Percentiles rank a stretch among this genome's conserved stretches.
phyloP scores from a whole-genome alignment of 2,888 invertebrate genomes.

The Agonopterix subpropinquella region DNA sequence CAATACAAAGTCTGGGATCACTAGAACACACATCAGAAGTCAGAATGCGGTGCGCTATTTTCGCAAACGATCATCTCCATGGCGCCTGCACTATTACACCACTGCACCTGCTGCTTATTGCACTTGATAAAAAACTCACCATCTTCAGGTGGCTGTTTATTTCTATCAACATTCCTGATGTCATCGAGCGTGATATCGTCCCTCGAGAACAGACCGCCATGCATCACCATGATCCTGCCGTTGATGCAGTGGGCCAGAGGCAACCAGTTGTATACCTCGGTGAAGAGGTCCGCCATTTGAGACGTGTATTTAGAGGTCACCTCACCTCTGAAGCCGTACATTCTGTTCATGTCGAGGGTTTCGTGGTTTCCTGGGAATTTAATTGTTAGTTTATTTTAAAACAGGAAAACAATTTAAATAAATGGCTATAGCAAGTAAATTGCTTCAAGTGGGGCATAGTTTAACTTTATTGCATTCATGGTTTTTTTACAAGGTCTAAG shows the following conservation, averaged over 20 bases:
- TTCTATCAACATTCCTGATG: slow-evolving; percentile 90
- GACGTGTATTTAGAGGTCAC: slow-evolving; percentile 96
- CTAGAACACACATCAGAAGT: too few species aligned
- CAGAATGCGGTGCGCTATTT: too few species aligned
- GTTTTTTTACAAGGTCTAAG: too few species aligned
- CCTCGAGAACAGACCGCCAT: slow-evolving; percentile 97
- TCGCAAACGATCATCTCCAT: too few species aligned
- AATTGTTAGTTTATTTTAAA: neutral
- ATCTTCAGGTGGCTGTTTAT: slow-evolving; percentile 97
- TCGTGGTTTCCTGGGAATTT: slow-evolving; percentile 94
- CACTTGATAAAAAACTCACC: slow-evolving; percentile 74
- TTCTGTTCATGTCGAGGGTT: slow-evolving; percentile 98
- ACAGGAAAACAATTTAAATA: too few species aligned
- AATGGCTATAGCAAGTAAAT: too few species aligned
- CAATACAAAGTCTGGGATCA: too few species aligned
- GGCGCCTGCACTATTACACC: too few species aligned
- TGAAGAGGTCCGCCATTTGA: slow-evolving; percentile 98
- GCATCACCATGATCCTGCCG: slow-evolving; percentile 89
- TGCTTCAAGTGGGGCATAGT: too few species aligned
- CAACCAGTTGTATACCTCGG: slow-evolving; percentile 98
- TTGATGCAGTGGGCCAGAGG: slow-evolving; percentile 98
- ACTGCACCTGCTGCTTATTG: too few species aligned
- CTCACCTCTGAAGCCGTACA: slow-evolving; percentile 99
- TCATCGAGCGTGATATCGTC: slow-evolving; percentile 96
- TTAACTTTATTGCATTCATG: too few species aligned